Conservation (phyloP, 2,797 vertebrate genomes). For the Tenualosa thibaudeaui region DNA sequence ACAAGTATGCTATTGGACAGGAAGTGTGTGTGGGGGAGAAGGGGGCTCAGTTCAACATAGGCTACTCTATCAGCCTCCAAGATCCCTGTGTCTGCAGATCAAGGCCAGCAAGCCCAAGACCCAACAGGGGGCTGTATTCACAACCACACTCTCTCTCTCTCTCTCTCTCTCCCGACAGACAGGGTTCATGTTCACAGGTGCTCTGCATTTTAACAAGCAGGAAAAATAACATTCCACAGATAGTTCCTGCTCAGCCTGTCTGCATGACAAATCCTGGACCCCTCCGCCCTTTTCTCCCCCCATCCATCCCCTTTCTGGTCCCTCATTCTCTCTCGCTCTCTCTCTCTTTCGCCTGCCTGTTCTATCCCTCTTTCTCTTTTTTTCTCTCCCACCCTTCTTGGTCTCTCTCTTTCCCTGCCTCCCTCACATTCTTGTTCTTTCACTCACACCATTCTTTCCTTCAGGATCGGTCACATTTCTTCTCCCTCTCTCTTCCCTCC, state of each 20-base stretch:
- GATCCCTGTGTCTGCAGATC: background rate
- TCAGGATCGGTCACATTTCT: constrained; percentile 11
- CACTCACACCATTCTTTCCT: constrained; percentile 6
- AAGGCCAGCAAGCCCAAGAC: background rate
- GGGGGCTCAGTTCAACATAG: background rate
- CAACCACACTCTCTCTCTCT: background rate
- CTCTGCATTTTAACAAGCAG: constrained; percentile 26
- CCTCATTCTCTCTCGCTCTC: background rate
- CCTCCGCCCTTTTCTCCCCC: background rate
- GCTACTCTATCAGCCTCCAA: background rate
- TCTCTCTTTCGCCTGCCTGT: background rate
- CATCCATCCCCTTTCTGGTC: background rate
- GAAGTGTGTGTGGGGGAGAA: background rate
- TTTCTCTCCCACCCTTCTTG: background rate
- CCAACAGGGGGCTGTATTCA: constrained; percentile 20
- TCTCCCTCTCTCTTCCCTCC: background rate
- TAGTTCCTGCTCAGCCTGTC: constrained; percentile 22
- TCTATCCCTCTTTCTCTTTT: background rate
- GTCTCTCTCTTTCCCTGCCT: background rate
- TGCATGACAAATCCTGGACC: background rate
- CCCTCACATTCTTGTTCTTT: background rate
- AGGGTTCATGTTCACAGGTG: constrained; percentile 17
- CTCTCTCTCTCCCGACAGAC: background rate
- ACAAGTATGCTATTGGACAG: too few species aligned
- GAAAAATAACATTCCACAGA: constrained; percentile 27